Conservation (phyloP, 1,140 invertebrate genomes). For the Mercenaria mercenaria region DNA sequence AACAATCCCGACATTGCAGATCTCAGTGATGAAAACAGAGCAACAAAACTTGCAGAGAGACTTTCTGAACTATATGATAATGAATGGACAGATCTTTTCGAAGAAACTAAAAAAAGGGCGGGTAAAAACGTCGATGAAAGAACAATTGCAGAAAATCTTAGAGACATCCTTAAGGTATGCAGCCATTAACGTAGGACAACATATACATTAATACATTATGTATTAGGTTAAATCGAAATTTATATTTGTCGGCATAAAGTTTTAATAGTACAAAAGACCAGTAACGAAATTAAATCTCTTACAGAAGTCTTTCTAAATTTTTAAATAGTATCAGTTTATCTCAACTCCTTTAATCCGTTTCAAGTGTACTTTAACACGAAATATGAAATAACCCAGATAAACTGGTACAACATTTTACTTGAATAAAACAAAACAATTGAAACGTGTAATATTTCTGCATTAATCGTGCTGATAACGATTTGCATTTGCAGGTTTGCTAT, state of each 20-base stretch:
- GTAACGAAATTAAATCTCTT: no score
- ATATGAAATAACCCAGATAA: neutral
- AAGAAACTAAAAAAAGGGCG: neutral
- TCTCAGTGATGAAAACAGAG: slow-evolving; percentile 12
- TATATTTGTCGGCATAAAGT: no score
- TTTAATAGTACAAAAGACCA: no score
- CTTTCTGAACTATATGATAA: slow-evolving; percentile 40
- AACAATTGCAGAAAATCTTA: neutral
- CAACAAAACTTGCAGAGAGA: slow-evolving; percentile 34
- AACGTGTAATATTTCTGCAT: neutral
- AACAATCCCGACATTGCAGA: slow-evolving; percentile 48
- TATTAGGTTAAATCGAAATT: neutral
- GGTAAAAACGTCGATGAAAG: neutral
- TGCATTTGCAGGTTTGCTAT: slow-evolving; percentile 13
- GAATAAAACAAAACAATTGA: neutral
- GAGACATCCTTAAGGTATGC: neutral
- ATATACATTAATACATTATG: neutral
- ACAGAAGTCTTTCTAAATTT: no score
- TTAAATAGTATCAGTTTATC: no score
- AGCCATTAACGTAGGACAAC: neutral
- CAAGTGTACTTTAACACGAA: neutral
- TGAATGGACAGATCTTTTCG: slow-evolving; percentile 41
- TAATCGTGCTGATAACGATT: neutral
- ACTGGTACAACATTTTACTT: neutral
- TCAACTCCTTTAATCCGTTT: neutral